Conservation (phyloP, 30 jellyfish, hydroid and myxozoan species). For the Sanderia malayensis region DNA sequence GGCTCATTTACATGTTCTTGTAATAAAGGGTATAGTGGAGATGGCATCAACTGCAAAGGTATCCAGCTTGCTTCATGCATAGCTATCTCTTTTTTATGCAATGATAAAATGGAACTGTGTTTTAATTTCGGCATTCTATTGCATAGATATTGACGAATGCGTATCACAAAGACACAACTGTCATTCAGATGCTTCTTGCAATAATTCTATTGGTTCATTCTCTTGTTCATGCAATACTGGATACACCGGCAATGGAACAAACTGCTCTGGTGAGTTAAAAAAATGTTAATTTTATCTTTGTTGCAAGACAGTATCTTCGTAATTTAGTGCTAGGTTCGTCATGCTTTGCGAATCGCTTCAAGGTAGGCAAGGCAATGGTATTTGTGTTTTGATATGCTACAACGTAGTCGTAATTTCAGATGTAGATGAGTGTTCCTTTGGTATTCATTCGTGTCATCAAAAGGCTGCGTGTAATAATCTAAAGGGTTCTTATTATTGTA, state of each 20-base stretch:
- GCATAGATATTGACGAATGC: conserved; percentile 52
- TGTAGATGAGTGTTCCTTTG: conserved; percentile 44
- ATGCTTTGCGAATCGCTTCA: conserved; percentile 1
- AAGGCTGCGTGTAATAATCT: conserved; percentile 48
- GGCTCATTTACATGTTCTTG: conserved; percentile 84
- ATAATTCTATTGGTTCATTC: conserved; percentile 29
- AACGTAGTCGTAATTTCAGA: no score
- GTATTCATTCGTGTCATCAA: conserved; percentile 29
- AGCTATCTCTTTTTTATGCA: no score
- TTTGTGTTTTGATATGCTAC: no score
- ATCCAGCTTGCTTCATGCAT: no score
- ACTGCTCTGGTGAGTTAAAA: conserved; percentile 27
- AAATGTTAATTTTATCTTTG: background rate
- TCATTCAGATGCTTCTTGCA: conserved; percentile 35
- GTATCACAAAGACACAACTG: conserved; percentile 7
- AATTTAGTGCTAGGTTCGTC: background rate
- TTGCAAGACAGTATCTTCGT: background rate
- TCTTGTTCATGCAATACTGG: conserved; percentile 33
- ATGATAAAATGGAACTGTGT: no score
- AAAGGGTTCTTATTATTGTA: conserved; percentile 53
- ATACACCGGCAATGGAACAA: conserved; percentile 38
- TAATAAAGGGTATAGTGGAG: conserved; percentile 52
- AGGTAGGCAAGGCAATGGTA: no score
- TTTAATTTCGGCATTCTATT: no score
- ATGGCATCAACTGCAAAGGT: conserved; percentile 57